Evolutionary conservation across 2,888 invertebrate genomes (phyloP).

Genomic region (Euphydryas editha): DNA sequence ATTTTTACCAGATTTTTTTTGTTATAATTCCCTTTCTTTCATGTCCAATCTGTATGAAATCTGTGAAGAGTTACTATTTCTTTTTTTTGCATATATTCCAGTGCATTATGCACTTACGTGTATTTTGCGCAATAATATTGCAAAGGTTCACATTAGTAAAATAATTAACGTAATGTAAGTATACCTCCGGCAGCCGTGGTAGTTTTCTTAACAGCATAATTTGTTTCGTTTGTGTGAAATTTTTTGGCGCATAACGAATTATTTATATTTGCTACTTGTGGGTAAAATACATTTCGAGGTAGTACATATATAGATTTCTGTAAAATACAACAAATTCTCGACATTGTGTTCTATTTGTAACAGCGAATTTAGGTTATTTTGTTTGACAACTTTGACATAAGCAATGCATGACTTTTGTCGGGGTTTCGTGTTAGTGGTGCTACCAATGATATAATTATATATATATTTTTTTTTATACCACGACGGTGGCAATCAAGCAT

Average conservation of each 20-base stretch:
- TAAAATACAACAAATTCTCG: constrained; percentile 17
- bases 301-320: constrained; percentile 1
- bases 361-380: constrained; percentile 2
- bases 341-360: constrained; percentile 2
- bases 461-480: too few relatives aligned
- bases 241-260: constrained; percentile 32
- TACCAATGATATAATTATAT: too few relatives aligned
- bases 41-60: too few relatives aligned
- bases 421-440: too few relatives aligned
- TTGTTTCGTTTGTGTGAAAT: constrained; percentile 52
- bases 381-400: not conserved
- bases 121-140: not conserved
- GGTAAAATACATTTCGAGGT: constrained; percentile 4
- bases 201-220: constrained; percentile 70
- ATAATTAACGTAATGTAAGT: not conserved
- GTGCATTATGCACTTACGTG: too few relatives aligned
- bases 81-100: too few relatives aligned
- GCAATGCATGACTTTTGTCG: not conserved
- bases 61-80: too few relatives aligned
- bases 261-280: not conserved
- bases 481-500: too few relatives aligned
- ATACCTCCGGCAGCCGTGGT: constrained; percentile 75
- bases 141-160: not conserved
- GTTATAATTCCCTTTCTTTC: too few relatives aligned
- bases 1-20: too few relatives aligned